phyloP scores from a whole-genome alignment of 1,140 invertebrate genomes.

The Amphibalanus amphitrite region DNA sequence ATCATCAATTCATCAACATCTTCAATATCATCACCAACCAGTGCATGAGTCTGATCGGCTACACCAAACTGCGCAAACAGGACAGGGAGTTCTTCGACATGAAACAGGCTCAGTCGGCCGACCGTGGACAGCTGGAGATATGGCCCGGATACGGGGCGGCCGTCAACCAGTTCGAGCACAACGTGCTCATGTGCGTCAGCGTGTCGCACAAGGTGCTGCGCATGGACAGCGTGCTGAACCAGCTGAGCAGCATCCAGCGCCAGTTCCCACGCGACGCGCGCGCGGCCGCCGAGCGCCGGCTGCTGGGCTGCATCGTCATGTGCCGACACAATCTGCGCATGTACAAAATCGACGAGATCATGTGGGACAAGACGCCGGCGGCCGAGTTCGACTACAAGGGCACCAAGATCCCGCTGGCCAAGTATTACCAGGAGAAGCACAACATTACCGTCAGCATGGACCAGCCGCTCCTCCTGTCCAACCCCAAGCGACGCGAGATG shows the following conservation, averaged over 20 bases:
- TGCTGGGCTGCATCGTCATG: constrained; percentile 56
- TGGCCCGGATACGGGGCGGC: constrained; percentile 75
- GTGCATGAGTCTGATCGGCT: not conserved
- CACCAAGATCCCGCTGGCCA: not conserved
- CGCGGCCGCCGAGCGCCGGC: constrained; percentile 34
- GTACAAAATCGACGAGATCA: constrained; percentile 73
- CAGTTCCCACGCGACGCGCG: constrained; percentile 26
- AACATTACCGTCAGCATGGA: no score
- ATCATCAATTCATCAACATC: not conserved
- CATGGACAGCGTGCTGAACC: constrained; percentile 43
- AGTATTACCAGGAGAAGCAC: no score
- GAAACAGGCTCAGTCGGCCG: not conserved
- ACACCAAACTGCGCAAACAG: not conserved
- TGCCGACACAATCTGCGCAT: constrained; percentile 83
- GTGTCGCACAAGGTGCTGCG: constrained; percentile 64
- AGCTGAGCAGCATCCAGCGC: not conserved
- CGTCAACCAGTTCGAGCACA: constrained; percentile 65
- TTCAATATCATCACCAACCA: constrained; percentile 2
- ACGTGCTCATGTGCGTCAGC: constrained; percentile 69
- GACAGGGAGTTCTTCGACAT: not conserved
- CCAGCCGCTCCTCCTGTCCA: constrained; percentile 16
- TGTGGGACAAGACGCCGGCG: constrained; percentile 40
- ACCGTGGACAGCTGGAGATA: constrained; percentile 45
- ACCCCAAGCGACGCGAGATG: constrained; percentile 23
- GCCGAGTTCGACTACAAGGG: not conserved